phyloP scores from a whole-genome alignment of 2,113 vertebrate species.

The Ardeotis arabs region DNA sequence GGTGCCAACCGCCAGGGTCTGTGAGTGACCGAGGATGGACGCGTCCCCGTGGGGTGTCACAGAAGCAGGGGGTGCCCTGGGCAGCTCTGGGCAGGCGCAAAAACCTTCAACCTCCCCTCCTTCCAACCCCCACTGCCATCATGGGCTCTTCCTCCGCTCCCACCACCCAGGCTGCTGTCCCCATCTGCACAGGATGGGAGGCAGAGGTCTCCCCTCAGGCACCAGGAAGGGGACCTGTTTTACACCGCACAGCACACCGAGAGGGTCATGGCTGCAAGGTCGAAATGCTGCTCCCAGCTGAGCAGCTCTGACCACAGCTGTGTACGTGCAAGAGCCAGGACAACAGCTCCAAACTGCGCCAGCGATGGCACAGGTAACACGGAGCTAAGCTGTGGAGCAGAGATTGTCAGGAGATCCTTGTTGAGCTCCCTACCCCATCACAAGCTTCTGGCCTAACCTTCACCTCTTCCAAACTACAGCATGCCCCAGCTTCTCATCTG shows the following conservation, averaged over 20 bases:
- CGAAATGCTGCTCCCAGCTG: background rate
- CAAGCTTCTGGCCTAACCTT: background rate
- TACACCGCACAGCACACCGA: accelerated
- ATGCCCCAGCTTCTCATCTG: background rate
- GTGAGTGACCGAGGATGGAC: accelerated
- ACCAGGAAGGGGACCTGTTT: background rate
- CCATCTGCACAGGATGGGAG: background rate
- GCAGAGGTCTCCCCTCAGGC: accelerated
- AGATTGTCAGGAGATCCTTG: background rate
- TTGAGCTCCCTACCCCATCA: accelerated
- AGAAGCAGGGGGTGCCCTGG: accelerated
- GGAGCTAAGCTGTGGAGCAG: background rate
- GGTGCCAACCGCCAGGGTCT: too few relatives aligned
- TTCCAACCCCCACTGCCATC: background rate
- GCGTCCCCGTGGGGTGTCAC: accelerated
- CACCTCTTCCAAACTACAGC: background rate
- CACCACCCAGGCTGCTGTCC: background rate
- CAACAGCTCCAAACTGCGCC: background rate
- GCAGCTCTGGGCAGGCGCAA: background rate
- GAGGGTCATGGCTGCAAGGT: background rate
- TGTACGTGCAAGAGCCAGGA: background rate
- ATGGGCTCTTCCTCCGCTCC: accelerated
- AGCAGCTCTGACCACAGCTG: background rate
- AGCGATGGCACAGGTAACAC: accelerated
- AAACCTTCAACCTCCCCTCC: background rate